These are phyloP conservation scores for Clupea harengus DNA, from an alignment of 2,113 vertebrate species.

Conservation along the genomic window DNA sequence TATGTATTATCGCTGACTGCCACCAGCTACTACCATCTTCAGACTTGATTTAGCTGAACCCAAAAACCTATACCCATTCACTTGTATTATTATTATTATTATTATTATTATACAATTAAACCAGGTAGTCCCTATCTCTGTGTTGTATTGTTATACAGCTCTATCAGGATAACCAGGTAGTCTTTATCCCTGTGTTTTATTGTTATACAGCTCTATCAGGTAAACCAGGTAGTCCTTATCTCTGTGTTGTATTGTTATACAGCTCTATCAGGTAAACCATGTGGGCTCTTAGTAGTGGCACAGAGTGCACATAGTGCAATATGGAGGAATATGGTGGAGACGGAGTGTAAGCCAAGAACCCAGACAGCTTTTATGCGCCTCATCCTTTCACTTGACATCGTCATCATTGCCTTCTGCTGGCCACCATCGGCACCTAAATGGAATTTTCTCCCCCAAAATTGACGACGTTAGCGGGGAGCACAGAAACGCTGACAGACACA, in stretches of 20 bases:
- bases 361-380: not conserved
- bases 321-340: not conserved
- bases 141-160: not conserved
- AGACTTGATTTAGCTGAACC: not conserved
- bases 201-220: not conserved
- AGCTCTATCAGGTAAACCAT: not conserved
- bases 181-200: not conserved
- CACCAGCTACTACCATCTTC: not conserved
- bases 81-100: too few relatives aligned
- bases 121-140: too few relatives aligned
- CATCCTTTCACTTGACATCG: not conserved
- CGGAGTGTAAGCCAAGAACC: not conserved
- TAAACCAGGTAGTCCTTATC: not conserved
- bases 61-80: not conserved
- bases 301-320: too few relatives aligned
- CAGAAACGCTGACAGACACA: constrained; percentile 1
- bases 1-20: not conserved
- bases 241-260: too few relatives aligned
- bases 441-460: not conserved
- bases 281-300: not conserved
- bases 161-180: not conserved
- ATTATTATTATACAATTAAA: too few relatives aligned
- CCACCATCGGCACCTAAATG: not conserved
- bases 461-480: not conserved
- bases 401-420: not conserved